Evolutionary conservation across 1,140 invertebrate species (phyloP).

Genomic region (Lasaia peninsularis): DNA sequence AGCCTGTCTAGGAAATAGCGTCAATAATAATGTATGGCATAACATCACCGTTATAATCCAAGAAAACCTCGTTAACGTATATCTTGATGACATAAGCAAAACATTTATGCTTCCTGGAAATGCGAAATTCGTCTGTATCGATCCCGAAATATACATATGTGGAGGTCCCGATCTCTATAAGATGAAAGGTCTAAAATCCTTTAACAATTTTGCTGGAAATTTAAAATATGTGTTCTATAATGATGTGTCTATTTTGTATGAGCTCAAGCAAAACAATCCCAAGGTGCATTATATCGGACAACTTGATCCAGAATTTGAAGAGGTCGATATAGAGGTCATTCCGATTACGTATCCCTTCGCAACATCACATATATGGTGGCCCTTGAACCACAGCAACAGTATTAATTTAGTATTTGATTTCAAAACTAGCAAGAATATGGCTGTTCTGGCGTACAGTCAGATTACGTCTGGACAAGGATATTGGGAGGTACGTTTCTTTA

Average conservation of each 20-base stretch:
- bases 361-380: conserved; percentile 92
- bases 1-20: conserved; percentile 81
- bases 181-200: conserved; percentile 84
- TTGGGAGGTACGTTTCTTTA: conserved; percentile 86
- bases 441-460: conserved; percentile 90
- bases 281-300: conserved; percentile 91
- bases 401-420: conserved; percentile 92
- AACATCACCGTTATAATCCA: conserved; percentile 92
- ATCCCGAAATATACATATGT: conserved; percentile 95
- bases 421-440: conserved; percentile 89
- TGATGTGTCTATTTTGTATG: conserved; percentile 93
- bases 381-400: conserved; percentile 82
- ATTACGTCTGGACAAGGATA: conserved; percentile 86
- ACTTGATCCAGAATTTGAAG: conserved; percentile 88
- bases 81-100: conserved; percentile 84
- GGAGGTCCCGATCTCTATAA: conserved; percentile 89
- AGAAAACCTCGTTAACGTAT: conserved; percentile 83
- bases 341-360: conserved; percentile 95
- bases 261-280: conserved; percentile 87
- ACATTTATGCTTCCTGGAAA: conserved; percentile 84
- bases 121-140: conserved; percentile 89
- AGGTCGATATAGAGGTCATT: conserved; percentile 90
- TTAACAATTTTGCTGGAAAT: conserved; percentile 90
- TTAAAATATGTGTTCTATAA: conserved; percentile 96
- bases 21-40: conserved; percentile 90